A percentile compares a stretch with the other conserved stretches of the same genome.
These are phyloP conservation scores for Intellagama lesueurii DNA, from an alignment of 2,797 vertebrate species.

Conservation along the genomic window DNA sequence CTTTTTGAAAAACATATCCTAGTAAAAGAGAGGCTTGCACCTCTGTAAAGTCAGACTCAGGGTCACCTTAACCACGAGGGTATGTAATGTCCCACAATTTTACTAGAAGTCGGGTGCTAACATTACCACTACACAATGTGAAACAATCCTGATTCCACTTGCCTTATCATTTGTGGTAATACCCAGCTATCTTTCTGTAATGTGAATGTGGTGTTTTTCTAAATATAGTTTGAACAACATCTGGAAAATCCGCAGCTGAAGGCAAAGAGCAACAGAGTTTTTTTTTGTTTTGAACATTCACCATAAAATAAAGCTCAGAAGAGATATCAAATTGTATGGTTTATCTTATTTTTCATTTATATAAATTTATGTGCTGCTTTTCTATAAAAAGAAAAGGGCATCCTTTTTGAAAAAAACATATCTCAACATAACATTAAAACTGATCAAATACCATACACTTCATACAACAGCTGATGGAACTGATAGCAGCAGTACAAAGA, in stretches of 20 bases:
- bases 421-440: not conserved
- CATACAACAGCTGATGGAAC: not conserved
- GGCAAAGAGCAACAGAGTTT: constrained; percentile 54
- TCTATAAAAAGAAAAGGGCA: not conserved
- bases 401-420: not conserved
- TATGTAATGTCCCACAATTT: not conserved
- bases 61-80: no score
- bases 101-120: not conserved
- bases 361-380: not conserved
- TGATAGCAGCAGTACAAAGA: not conserved
- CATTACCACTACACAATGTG: constrained; percentile 41
- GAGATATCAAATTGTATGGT: constrained; percentile 1
- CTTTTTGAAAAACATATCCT: no score
- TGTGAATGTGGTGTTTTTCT: constrained; percentile 36
- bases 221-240: constrained; percentile 58
- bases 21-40: no score
- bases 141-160: constrained; percentile 56
- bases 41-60: no score
- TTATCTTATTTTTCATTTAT: constrained; percentile 11
- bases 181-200: constrained; percentile 56
- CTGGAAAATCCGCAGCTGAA: constrained; percentile 67
- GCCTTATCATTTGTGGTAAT: constrained; percentile 50
- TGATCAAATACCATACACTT: not conserved
- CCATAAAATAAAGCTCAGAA: constrained; percentile 36
- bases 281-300: not conserved